Base-by-base conservation (phyloP, 2,888 invertebrate species). In the Azorinus chamasolen region DNA sequence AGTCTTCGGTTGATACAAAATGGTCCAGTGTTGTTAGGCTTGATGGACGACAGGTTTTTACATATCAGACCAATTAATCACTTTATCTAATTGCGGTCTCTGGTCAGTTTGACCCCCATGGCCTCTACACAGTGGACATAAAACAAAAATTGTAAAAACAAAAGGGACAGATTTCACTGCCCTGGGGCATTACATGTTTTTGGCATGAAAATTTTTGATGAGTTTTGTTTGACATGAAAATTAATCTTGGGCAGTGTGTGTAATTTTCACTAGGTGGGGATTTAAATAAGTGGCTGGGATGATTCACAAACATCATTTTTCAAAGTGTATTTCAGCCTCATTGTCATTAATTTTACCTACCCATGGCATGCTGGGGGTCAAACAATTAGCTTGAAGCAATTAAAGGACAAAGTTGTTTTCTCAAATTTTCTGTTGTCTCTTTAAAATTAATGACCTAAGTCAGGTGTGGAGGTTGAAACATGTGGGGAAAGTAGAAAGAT, bases 141-240 rank as follows among this genome's bases (percentile, higher is more conserved):
- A 58, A 41, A 25, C 24, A 64, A 72, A 78, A 69, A 55, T 64
- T 69, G 58, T 55, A 64, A 73, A 72, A 73, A 64, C 68, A 73
- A 14, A 69, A 73, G 69, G 55, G 73, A 72, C 64, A 50, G 50
- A 69, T 73, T 61, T 64, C 68, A 50, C 58, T 45, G 59, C 72
- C 78, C 43, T 10, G 58, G 66, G 69, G 70, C 54, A n/a, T 27
- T 46, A 43, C 55, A 68, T 57, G 45, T 48, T 66, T 57, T 57
- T 32, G 43, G 61, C 65, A 50, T 71, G 72, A 77, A 79, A 73
- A 54, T 61, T 66, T 78, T 74, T 55, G 74, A 73, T 79, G 74
- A 51, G 59, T 75, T 68, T 58, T 20, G 37, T 45, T 58, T 79
- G 79, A 79, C 79, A 79, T 18, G 32, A 12, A 50, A 39, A 79